Evolutionary conservation across 2,113 vertebrate genomes (phyloP).

Genomic region (Phodopus roborovskii): DNA sequence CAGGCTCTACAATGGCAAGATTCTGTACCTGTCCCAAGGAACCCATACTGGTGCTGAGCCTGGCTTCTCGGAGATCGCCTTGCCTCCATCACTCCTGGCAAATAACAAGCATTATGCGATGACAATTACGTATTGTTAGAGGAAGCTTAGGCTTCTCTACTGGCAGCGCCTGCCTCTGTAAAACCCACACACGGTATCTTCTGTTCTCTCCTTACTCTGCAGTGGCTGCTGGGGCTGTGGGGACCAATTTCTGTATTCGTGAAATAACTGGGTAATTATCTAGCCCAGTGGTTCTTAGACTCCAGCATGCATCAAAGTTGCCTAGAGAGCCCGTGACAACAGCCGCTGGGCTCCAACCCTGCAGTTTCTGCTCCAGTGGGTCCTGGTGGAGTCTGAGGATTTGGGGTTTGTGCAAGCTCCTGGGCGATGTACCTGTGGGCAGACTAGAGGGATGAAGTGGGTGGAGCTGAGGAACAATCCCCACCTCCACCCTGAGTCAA

Average conservation of each 20-base stretch:
- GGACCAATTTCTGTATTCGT: not conserved
- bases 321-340: not conserved
- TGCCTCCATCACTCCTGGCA: not conserved
- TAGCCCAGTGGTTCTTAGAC: not conserved
- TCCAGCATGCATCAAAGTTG: not conserved
- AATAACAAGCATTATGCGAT: not conserved
- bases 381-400: not conserved
- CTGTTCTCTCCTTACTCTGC: not conserved
- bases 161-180: not conserved
- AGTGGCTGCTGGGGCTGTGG: no score
- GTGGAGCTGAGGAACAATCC: not conserved
- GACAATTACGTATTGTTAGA: no score
- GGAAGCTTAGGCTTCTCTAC: not conserved
- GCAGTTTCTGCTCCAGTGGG: not conserved
- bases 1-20: no score
- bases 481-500: not conserved
- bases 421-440: rapidly evolving
- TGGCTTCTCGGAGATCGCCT: not conserved
- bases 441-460: not conserved
- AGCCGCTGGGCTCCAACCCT: not conserved
- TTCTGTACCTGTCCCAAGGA: not conserved
- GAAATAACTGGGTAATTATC: not conserved
- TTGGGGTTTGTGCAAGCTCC: not conserved
- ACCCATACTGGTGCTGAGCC: not conserved
- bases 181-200: not conserved